These are phyloP conservation scores for Bubo bubo DNA, from an alignment of 2,113 vertebrate genomes.

Conservation along the genomic window DNA sequence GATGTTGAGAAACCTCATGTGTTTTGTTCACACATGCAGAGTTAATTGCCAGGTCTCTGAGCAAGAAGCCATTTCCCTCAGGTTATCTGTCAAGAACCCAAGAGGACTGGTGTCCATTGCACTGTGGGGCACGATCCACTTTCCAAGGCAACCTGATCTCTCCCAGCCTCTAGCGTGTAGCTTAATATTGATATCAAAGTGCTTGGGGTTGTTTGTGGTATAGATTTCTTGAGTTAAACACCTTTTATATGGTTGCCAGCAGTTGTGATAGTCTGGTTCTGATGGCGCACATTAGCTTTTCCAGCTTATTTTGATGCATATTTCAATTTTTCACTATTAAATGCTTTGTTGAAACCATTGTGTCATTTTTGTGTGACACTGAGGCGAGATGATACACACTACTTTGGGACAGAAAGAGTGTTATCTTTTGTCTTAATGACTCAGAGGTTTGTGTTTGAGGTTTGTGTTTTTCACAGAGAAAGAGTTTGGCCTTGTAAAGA, in stretches of 20 bases:
- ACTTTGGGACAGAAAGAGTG: neutral
- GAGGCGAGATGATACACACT: neutral
- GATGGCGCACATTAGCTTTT: neutral
- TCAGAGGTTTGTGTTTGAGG: neutral
- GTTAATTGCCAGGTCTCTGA: conserved; percentile 23
- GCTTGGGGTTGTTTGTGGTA: neutral
- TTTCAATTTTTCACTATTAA: neutral
- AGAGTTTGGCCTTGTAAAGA: neutral
- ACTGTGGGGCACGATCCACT: neutral
- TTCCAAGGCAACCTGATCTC: neutral
- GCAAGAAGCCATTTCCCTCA: neutral
- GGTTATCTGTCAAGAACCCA: neutral
- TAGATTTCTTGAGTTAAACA: neutral
- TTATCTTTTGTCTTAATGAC: neutral
- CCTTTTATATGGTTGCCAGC: neutral
- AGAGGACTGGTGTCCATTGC: neutral
- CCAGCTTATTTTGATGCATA: neutral
- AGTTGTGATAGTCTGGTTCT: neutral
- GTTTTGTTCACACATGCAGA: neutral
- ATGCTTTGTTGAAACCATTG: neutral
- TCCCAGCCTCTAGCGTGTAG: neutral
- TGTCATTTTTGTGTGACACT: neutral
- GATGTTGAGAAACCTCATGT: conserved; percentile 29
- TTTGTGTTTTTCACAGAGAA: neutral
- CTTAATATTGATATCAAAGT: neutral